Evolutionary conservation across 2,113 vertebrate species (phyloP).

Genomic region (Dolichallabes microphthalmus): DNA sequence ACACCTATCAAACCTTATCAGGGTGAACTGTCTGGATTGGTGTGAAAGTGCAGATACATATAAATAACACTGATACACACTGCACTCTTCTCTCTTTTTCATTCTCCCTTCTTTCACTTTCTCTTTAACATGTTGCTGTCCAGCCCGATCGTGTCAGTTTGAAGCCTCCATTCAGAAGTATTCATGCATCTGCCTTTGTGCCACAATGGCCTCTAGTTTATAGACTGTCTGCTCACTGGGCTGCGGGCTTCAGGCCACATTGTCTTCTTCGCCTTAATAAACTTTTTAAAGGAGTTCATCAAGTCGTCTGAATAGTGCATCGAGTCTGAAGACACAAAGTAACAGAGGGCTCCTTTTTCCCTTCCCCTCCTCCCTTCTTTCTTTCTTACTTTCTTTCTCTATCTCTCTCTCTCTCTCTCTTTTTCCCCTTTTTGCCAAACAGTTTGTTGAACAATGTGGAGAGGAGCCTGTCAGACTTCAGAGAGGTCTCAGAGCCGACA

Average conservation of each 20-base stretch:
- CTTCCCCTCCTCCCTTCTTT: constrained; percentile 49
- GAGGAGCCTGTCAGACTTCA: constrained; percentile 79
- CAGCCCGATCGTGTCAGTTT: constrained; percentile 97
- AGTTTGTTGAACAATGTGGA: constrained; percentile 74
- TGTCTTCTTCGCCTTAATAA: constrained; percentile 97
- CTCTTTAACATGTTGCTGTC: constrained; percentile 89
- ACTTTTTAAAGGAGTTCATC: constrained; percentile 99
- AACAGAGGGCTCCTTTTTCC: constrained; percentile 84
- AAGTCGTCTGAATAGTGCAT: constrained; percentile 94
- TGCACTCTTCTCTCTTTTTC: constrained; percentile 64
- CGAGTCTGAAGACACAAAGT: constrained; percentile 87
- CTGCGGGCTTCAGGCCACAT: constrained; percentile 86
- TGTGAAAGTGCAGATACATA: constrained; percentile 96
- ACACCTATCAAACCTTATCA: background rate
- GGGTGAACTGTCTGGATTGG: constrained; percentile 22
- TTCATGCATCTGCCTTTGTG: constrained; percentile 92
- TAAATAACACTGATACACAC: constrained; percentile 74
- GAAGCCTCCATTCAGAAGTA: constrained; percentile 95
- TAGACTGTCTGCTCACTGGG: constrained; percentile 92
- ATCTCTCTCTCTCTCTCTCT: constrained; percentile 57
- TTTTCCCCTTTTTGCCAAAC: constrained; percentile 63
- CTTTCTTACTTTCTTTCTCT: constrained; percentile 33
- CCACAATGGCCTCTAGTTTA: constrained; percentile 94
- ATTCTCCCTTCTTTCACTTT: constrained; percentile 64
- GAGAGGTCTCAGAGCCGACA: constrained; percentile 70